Base-by-base conservation (phyloP, 1,140 invertebrate genomes). In the Ceratina japonica region DNA sequence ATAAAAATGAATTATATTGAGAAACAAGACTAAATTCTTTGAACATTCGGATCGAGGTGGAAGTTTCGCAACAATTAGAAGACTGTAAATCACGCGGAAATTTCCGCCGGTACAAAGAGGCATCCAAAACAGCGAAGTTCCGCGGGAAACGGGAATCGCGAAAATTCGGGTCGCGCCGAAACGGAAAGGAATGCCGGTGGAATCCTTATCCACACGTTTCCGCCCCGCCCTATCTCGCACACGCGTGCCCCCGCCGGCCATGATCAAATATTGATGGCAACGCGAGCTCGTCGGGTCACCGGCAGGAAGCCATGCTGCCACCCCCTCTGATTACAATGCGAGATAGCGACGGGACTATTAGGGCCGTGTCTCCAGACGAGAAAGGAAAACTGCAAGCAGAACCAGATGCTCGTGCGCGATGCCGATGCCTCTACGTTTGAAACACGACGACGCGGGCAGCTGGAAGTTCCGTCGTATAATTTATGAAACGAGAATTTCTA, bases 281-380 rank as follows among this genome's bases (percentile, higher is more conserved):
- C 52, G 56, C 37, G 82, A 79, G 71, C 74, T 59, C 74, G 65
- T 72, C 54, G 69, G 63, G 44, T 37, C 20, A 24, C 24, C 52
- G 22, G 63, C 80, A 71, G 74, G 74, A 81, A 81, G 79, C 75
- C 76, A 73, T 82, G 65, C 61, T 77, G 83, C 52, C 61, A 82
- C 54, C 76, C 54, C 76, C 71, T 65, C 62, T 54, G 83, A 86
- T 86, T 85, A 82, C 75, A 80, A 85, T 77, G 64, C 62, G 54
- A 85, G 80, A 82, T 82, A 86, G 71, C 71, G 66, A 72, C 66
- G 63, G 72, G 70, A 73, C 64, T 85, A 83, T 81, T 85, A 85
- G 54, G 37, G 63, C 65, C 69, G 51, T 71, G 77, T 82, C 69
- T 84, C 66, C 59, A 20, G 37, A 13, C 37, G 58, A 49, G 65